Percentiles rank a stretch among this genome's conserved stretches.
Evolutionary conservation across 2,888 invertebrate species (phyloP).

Genomic region (Drosophila affinis): DNA sequence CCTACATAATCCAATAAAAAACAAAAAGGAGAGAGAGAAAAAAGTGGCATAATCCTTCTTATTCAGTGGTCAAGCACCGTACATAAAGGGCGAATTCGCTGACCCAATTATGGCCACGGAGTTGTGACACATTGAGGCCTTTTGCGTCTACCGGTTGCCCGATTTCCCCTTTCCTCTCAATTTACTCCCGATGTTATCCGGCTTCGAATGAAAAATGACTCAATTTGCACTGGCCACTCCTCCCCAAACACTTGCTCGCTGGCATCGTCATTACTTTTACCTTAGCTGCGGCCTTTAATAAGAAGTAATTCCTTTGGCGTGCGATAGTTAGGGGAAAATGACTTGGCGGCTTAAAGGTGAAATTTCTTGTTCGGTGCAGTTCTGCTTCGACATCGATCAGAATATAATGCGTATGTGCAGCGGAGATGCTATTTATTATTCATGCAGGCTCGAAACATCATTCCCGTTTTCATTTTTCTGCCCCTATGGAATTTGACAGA

Average conservation of each 20-base stretch:
- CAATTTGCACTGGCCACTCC: slow-evolving; percentile 56
- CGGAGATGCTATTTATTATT: not conserved
- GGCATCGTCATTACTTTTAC: slow-evolving; percentile 15
- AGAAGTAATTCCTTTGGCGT: slow-evolving; percentile 59
- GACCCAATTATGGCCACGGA: slow-evolving; percentile 46
- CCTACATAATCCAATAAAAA: slow-evolving; percentile 21
- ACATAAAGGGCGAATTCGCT: slow-evolving; percentile 30
- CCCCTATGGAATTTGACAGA: too few relatives aligned
- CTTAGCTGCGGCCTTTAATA: slow-evolving; percentile 61
- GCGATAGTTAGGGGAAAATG: slow-evolving; percentile 57
- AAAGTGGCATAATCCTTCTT: slow-evolving; percentile 34
- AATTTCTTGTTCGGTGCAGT: slow-evolving; percentile 61
- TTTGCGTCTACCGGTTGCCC: slow-evolving; percentile 42
- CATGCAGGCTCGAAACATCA: not conserved
- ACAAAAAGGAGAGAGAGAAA: not conserved
- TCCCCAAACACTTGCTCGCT: not conserved
- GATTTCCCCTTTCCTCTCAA: slow-evolving; percentile 17
- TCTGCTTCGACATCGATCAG: slow-evolving; percentile 1
- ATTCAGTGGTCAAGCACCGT: slow-evolving; percentile 33
- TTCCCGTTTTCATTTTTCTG: not conserved
- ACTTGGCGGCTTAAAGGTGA: slow-evolving; percentile 68
- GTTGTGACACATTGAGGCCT: slow-evolving; percentile 69
- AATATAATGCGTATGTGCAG: too few relatives aligned
- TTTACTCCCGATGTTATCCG: slow-evolving; percentile 54
- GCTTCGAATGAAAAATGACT: slow-evolving; percentile 72